Evolutionary conservation across 2,888 invertebrate species (phyloP), one percentile per base, ranked within the genome.

Genomic region (Xylophagus ater): DNA sequence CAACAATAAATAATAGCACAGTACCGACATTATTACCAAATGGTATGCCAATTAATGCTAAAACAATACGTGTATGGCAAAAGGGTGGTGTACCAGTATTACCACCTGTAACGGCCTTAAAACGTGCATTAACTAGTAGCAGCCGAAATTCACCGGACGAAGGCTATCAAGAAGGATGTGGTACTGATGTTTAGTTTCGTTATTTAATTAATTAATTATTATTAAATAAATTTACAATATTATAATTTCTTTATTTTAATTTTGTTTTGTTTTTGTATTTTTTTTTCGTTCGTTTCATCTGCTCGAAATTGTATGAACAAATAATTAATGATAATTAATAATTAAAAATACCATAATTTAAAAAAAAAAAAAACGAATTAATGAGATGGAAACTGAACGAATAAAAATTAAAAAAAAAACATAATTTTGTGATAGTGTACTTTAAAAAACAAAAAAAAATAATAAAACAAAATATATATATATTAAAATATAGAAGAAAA

Each of bases 81-180:
- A 80, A 83, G 49, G 85, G 83, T 49, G 72, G 72, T 41, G 84
- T 85, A 46, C 86, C 86, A 44, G 87, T 87, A 41, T 67, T 86
- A 57, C 87, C 85, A 20, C 88, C 86, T 15, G 86, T 87, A 29
- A 81, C 84, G 43, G 84, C 85, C 47, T 72, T 86, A 49, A 88
- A 88, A 64, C 77, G 87, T 47, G 87, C 82, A 43, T 74, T 87
- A 47, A 81, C 80, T 51, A 82, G 80, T 63, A 83, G 78, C 55
- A 83, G 78, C 54, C 77, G 88, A 57, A 87, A 85, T 61, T 83
- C 88, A 17, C 82, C 86, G 28, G 90, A 90, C 57, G 89, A 90
- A 65, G 86, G 87, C 46, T 89, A 88, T 62, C 88, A 88, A 64
- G 89, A 89, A 68, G 89, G 89, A 55, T 86, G 87, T 66, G 88